These are phyloP conservation scores for Protonemura montana DNA, from an alignment of 2,888 invertebrate species.

Conservation along the genomic window DNA sequence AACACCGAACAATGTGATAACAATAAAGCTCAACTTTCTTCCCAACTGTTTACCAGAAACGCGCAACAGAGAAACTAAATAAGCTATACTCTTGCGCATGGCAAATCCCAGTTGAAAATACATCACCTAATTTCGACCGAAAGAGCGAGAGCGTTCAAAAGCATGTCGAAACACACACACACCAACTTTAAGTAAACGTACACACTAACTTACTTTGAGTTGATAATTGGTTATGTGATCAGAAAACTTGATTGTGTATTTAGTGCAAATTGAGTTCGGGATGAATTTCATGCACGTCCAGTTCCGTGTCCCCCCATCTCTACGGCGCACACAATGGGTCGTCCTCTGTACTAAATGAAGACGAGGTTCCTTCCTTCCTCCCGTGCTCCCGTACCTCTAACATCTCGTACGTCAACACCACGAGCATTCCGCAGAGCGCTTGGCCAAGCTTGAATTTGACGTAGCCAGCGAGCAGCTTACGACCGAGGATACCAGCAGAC, in stretches of 20 bases:
- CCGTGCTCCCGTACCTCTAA: too few relatives aligned
- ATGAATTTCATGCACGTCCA: conserved; percentile 4
- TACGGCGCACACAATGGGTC: not conserved
- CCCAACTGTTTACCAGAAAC: not conserved
- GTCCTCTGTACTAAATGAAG: not conserved
- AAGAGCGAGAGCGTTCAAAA: not conserved
- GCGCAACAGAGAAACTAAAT: not conserved
- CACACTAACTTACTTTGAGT: not conserved
- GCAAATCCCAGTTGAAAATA: not conserved
- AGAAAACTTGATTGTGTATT: conserved; percentile 12
- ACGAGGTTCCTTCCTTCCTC: not conserved
- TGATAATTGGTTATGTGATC: conserved; percentile 12
- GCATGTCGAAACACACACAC: not conserved
- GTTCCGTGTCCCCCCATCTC: not conserved
- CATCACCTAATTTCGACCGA: not conserved
- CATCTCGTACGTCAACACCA: not conserved
- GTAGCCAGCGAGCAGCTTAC: not conserved
- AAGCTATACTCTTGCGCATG: not conserved
- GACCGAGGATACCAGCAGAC: not conserved
- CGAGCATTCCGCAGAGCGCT: not conserved
- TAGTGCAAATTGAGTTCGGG: conserved; percentile 4
- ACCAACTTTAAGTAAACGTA: conserved; percentile 4
- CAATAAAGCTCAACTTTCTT: conserved; percentile 5
- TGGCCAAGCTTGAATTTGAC: not conserved
- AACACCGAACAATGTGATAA: not conserved